These are phyloP conservation scores for Nomada goodeniana DNA, from an alignment of 2,888 invertebrate species.

Conservation along the genomic window DNA sequence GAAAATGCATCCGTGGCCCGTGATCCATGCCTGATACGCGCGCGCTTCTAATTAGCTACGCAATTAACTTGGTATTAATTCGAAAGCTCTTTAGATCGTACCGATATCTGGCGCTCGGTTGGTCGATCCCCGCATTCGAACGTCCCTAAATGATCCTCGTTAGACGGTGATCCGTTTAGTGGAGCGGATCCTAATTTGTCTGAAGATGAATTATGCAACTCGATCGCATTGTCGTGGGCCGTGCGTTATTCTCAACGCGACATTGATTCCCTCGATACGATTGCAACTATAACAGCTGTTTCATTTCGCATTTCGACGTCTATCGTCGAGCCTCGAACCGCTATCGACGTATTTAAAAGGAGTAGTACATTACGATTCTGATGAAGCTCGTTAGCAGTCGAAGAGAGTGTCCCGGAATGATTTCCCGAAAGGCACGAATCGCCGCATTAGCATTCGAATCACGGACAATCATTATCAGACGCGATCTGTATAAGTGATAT, in stretches of 20 bases:
- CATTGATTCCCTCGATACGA: background rate
- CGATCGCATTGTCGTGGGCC: constrained; percentile 15
- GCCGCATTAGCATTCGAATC: constrained; percentile 17
- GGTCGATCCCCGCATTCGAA: background rate
- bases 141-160: constrained; percentile 27
- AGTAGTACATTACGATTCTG: constrained; percentile 1
- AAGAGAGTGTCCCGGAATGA: background rate
- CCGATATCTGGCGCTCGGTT: constrained; percentile 33
- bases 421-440: background rate
- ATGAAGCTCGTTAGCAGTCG: background rate
- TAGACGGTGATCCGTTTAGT: constrained; percentile 39
- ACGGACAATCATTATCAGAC: constrained; percentile 16
- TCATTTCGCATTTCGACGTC: background rate
- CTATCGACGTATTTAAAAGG: too few relatives aligned
- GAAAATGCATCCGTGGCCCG: constrained; percentile 6
- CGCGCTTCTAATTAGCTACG: constrained; percentile 56
- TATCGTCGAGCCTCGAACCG: background rate
- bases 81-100: constrained; percentile 49
- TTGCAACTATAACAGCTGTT: background rate
- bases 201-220: constrained; percentile 33
- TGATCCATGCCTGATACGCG: constrained; percentile 43
- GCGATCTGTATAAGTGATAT: constrained; percentile 7
- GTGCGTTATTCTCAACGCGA: constrained; percentile 6
- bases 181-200: constrained; percentile 17
- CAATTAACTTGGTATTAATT: constrained; percentile 58